phyloP scores from a whole-genome alignment of 2,888 invertebrate species.

The Monochamus alternatus region DNA sequence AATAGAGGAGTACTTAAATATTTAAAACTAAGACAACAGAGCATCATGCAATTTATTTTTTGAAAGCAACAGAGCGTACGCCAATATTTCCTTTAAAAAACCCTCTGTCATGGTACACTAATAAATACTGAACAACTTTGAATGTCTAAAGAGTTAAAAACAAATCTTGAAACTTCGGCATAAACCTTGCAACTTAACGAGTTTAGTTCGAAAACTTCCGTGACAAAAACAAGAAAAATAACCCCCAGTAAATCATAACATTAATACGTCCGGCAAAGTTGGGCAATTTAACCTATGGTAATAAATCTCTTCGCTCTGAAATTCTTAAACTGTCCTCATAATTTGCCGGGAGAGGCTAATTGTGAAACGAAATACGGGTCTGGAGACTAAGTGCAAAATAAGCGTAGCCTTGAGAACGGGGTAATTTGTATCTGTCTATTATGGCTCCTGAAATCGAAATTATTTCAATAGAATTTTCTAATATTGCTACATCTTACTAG shows the following conservation, averaged over 20 bases:
- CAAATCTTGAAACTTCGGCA: slow-evolving; percentile 38
- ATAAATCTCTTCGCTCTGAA: slow-evolving; percentile 36
- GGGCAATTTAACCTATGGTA: slow-evolving; percentile 42
- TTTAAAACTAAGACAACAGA: neutral
- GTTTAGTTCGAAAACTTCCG: slow-evolving; percentile 30
- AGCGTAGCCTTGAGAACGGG: too few species aligned
- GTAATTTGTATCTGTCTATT: too few species aligned
- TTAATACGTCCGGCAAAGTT: slow-evolving; percentile 42
- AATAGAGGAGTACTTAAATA: neutral
- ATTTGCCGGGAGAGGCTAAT: slow-evolving; percentile 24
- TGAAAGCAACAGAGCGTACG: neutral
- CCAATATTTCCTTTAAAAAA: neutral
- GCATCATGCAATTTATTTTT: neutral
- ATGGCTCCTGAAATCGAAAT: too few species aligned
- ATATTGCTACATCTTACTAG: too few species aligned
- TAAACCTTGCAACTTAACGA: slow-evolving; percentile 36
- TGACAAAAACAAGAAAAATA: slow-evolving; percentile 43
- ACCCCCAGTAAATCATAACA: slow-evolving; percentile 42
- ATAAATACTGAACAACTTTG: slow-evolving; percentile 27
- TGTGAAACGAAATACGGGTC: neutral
- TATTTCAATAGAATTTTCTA: too few species aligned
- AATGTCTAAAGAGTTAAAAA: slow-evolving; percentile 34
- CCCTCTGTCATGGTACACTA: neutral
- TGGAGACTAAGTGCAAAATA: neutral
- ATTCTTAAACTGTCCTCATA: slow-evolving; percentile 31